A percentile compares a stretch with the other conserved stretches of the same genome.
phyloP scores from a whole-genome alignment of 2,113 vertebrate genomes.

The Dinomys branickii region DNA sequence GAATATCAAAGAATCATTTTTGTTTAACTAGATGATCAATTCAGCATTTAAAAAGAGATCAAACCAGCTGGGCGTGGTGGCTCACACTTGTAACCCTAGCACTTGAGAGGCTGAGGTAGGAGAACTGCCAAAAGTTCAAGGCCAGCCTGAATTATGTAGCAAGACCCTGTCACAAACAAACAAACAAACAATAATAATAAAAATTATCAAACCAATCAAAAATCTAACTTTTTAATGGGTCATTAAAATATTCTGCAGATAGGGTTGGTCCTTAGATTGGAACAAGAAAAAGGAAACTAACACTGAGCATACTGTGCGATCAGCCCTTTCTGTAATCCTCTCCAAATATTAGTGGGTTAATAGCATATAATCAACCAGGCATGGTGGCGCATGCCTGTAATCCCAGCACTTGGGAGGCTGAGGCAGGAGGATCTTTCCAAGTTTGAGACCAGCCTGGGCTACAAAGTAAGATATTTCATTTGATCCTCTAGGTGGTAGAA shows the following conservation, averaged over 20 bases:
- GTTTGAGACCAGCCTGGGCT: no score
- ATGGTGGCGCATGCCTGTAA: no score
- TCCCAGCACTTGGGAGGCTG: no score
- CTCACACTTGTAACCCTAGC: background rate
- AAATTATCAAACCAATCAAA: background rate
- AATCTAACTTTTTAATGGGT: background rate
- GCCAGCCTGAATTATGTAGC: background rate
- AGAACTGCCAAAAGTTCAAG: background rate
- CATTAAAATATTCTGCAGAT: background rate
- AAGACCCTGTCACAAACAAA: background rate
- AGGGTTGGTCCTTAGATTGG: background rate
- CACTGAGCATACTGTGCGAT: background rate
- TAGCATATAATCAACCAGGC: background rate
- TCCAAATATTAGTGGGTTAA: background rate
- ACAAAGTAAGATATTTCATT: background rate
- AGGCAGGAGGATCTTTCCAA: no score
- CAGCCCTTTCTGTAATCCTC: background rate
- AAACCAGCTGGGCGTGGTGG: background rate
- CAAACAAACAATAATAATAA: background rate
- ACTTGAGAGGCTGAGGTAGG: background rate
- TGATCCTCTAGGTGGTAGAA: background rate
- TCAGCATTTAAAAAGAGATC: background rate
- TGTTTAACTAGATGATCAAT: background rate
- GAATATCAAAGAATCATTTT: background rate
- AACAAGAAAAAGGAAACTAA: slow-evolving; percentile 7